Percentiles rank a stretch among this genome's conserved stretches.
phyloP scores from a whole-genome alignment of 2,888 invertebrate species.

The Clepsis dumicolana region DNA sequence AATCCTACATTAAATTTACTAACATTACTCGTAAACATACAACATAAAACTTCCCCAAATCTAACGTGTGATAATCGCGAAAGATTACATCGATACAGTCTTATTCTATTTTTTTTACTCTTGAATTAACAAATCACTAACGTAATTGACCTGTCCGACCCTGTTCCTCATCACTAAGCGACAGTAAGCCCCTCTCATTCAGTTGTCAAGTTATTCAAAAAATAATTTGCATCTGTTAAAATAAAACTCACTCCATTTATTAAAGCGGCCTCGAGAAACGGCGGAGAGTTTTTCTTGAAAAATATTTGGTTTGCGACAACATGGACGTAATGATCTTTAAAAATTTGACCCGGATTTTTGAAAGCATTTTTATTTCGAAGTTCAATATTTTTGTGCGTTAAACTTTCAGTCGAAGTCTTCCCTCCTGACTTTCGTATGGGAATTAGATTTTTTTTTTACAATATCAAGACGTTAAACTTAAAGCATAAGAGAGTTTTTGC shows the following conservation, averaged over 20 bases:
- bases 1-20: too few species aligned
- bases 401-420: not conserved
- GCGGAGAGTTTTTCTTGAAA: constrained; percentile 11
- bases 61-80: too few species aligned
- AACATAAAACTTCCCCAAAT: too few species aligned
- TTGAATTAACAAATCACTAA: too few species aligned
- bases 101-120: too few species aligned
- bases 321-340: constrained; percentile 14
- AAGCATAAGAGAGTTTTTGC: too few species aligned
- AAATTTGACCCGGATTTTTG: constrained; percentile 13
- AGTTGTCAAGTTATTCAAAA: constrained; percentile 11
- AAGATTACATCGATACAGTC: too few species aligned
- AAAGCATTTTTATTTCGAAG: constrained; percentile 7
- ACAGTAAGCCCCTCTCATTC: constrained; percentile 7
- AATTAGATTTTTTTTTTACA: not conserved
- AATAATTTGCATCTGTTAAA: constrained; percentile 26
- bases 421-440: not conserved
- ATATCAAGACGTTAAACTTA: not conserved
- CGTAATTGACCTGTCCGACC: not conserved
- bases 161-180: not conserved
- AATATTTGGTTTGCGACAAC: constrained; percentile 20
- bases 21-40: too few species aligned
- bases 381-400: not conserved
- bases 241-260: constrained; percentile 20
- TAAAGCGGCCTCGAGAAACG: not conserved